Base-by-base conservation (phyloP, 30 jellyfish, hydroid and myxozoan species). In the Morbakka virulenta region DNA sequence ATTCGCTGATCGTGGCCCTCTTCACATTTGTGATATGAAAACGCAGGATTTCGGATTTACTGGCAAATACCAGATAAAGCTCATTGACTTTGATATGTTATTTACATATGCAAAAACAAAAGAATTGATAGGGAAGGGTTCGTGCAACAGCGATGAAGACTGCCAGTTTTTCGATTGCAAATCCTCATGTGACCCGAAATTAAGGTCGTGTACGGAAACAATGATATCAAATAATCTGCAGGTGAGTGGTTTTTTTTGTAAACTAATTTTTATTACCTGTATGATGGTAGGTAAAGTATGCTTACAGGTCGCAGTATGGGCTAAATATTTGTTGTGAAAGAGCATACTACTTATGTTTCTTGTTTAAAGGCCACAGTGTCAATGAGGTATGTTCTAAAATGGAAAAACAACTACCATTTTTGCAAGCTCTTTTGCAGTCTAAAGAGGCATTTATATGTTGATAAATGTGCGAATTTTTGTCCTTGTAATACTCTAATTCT, bases 101-200 rank as follows among this genome's bases (percentile, higher is more conserved):
- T 79, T 64, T 32, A 67, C 95, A 34, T 23, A 69, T 2, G 53
- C 63, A 11, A n/a, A 51, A 21, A 66, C 80, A 1, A 75, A 71
- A 22, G 89, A 79, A 17, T 82, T 87, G 6, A 49, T 87, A 35
- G 48, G 89, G 1, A 94, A 87, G 69, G 89, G 95, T 12, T 28
- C 28, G 3, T 87, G 96, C 57, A 49, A 32, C 4, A 51, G 63
- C 28, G 90, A 87, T 53, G 73, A 32, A 3, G 94, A 87, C 4
- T 87, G 96, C 57, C 88, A 69, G 50, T 87, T 87, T 48, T 79
- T 87, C 47, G 90, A 87, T 21, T 87, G 96, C 49, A 71, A 65
- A 29, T 80, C 95, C 0, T 32, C 28, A 36, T 87, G 96, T 49
- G 95, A 87, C 62, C 35, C 50, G 9, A 30, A 27, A 22, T 32